phyloP scores from a whole-genome alignment of 2,888 invertebrate genomes.

The Timema cristinae region DNA sequence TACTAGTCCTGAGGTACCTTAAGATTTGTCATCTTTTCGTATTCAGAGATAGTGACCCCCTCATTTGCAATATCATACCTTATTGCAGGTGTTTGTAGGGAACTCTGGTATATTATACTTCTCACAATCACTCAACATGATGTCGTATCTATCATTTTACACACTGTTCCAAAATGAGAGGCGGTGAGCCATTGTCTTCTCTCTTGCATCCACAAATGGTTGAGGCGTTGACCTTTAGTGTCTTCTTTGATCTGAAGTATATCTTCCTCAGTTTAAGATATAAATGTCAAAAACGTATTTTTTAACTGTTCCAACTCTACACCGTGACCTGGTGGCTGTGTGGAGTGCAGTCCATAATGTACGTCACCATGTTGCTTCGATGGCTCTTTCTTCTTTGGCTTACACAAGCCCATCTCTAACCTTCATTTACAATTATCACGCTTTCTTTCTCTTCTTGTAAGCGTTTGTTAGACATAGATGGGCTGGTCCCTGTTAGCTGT shows the following conservation, averaged over 20 bases:
- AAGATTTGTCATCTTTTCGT: slow-evolving; percentile 11
- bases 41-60: slow-evolving; percentile 20
- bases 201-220: background rate
- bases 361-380: background rate
- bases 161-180: background rate
- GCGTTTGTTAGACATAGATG: background rate
- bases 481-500: background rate
- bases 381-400: background rate
- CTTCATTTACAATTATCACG: background rate
- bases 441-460: background rate
- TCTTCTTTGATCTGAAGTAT: background rate
- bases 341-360: background rate
- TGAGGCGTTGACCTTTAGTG: background rate
- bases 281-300: background rate
- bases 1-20: slow-evolving; percentile 26
- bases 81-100: background rate
- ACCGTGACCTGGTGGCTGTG: background rate
- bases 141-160: background rate
- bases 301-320: background rate
- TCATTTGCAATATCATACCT: slow-evolving; percentile 21
- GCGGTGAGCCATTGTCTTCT: background rate
- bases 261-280: background rate
- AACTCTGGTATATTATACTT: background rate
- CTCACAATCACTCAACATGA: background rate
- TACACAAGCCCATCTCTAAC: background rate